A percentile compares a stretch with the other conserved stretches of the same genome.
Conservation (phyloP, 2,113 vertebrate species). For the Sylvia atricapilla region DNA sequence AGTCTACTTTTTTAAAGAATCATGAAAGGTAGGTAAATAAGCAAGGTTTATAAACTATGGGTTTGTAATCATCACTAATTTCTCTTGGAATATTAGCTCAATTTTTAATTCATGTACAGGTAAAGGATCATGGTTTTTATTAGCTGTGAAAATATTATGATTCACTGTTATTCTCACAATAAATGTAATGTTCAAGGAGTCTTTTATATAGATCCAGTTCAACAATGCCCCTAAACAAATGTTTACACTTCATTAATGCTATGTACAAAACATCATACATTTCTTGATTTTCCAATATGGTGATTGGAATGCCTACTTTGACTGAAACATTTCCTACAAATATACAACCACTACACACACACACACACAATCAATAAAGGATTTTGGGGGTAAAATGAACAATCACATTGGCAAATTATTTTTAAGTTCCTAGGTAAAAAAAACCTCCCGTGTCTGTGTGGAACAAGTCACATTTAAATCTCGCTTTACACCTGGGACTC, state of each 20-base stretch:
- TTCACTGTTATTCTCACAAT: not conserved
- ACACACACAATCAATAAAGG: not conserved
- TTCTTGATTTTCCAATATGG: not conserved
- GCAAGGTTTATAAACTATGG: not conserved
- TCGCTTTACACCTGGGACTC: not conserved
- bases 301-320: not conserved
- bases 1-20: not conserved
- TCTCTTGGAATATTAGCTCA: not conserved
- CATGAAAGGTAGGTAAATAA: not conserved
- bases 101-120: not conserved
- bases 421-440: not conserved
- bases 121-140: not conserved
- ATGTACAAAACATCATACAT: not conserved
- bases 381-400: not conserved
- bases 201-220: not conserved
- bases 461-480: not conserved
- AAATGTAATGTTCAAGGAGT: not conserved
- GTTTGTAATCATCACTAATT: not conserved
- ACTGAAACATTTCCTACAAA: not conserved
- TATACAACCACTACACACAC: not conserved
- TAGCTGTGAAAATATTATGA: not conserved
- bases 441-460: rapidly evolving
- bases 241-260: not conserved
- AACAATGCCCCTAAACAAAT: not conserved
- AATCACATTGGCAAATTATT: not conserved